Evolutionary conservation across 2,888 invertebrate species (phyloP).

Genomic region (Torymus aiolomorphi): DNA sequence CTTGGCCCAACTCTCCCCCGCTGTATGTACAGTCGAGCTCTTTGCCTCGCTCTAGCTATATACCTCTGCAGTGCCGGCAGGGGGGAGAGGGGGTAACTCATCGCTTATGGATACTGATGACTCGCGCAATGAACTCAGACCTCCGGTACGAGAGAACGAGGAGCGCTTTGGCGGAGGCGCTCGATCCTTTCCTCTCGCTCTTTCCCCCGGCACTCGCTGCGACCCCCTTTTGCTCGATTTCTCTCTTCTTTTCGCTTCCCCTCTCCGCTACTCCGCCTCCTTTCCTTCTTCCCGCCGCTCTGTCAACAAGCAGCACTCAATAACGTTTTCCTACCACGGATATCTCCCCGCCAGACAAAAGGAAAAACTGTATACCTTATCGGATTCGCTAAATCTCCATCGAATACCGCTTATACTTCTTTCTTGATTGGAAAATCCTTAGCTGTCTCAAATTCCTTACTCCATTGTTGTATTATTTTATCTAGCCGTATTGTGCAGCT

Average conservation of each 20-base stretch:
- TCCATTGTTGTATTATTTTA: constrained; percentile 13
- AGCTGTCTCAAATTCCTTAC: constrained; percentile 6
- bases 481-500: background rate
- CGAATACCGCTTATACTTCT: constrained; percentile 50
- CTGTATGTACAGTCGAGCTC: constrained; percentile 15
- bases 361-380: constrained; percentile 54
- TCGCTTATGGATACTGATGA: constrained; percentile 89
- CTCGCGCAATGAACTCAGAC: constrained; percentile 80
- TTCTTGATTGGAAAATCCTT: constrained; percentile 40
- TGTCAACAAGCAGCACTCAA: constrained; percentile 65
- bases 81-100: constrained; percentile 75
- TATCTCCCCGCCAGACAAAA: constrained; percentile 52
- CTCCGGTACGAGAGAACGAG: constrained; percentile 63
- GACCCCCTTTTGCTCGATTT: constrained; percentile 54
- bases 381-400: constrained; percentile 55
- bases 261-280: constrained; percentile 31
- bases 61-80: constrained; percentile 17
- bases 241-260: constrained; percentile 31
- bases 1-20: constrained; percentile 44
- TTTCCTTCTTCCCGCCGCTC: constrained; percentile 58
- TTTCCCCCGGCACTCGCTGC: constrained; percentile 47
- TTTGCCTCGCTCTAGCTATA: background rate
- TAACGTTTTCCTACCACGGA: constrained; percentile 69
- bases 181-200: constrained; percentile 53
- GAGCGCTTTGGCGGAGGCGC: constrained; percentile 76